Conservation (phyloP, 2,797 vertebrate genomes). For the Myiothlypis coronata region DNA sequence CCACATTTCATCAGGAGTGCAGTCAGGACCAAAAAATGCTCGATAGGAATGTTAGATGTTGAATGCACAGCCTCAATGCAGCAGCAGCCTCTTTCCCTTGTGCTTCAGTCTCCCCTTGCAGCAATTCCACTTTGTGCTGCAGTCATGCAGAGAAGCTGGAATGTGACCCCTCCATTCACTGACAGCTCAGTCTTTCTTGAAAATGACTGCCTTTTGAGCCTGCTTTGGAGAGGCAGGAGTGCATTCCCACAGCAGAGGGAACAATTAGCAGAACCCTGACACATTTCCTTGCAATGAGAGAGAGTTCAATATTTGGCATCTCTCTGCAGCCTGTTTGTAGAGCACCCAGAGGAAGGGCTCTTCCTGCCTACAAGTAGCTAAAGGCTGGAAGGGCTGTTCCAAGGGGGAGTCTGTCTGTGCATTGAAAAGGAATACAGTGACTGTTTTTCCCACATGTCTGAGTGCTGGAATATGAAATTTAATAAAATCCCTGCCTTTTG, state of each 20-base stretch:
- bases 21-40: background rate
- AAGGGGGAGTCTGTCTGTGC: background rate
- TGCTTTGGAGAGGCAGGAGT: background rate
- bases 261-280: background rate
- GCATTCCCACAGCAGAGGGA: background rate
- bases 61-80: background rate
- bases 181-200: background rate
- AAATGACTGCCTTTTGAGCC: background rate
- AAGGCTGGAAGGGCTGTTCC: background rate
- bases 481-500: background rate
- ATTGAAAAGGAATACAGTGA: background rate
- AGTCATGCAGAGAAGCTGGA: constrained; percentile 29
- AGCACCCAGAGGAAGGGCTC: background rate
- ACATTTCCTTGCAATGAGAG: background rate
- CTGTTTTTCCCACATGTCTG: background rate
- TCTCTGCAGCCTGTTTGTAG: background rate
- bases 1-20: background rate
- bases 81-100: background rate
- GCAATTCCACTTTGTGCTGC: constrained; percentile 12
- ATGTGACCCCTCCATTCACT: background rate
- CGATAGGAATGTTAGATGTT: background rate
- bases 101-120: constrained; percentile 5
- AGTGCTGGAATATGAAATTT: background rate
- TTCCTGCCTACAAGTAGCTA: constrained; percentile 40
- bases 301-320: background rate